Evolutionary conservation across 2,113 vertebrate species (phyloP), one percentile per base, ranked within the genome.

Genomic region (Ciconia stormi): DNA sequence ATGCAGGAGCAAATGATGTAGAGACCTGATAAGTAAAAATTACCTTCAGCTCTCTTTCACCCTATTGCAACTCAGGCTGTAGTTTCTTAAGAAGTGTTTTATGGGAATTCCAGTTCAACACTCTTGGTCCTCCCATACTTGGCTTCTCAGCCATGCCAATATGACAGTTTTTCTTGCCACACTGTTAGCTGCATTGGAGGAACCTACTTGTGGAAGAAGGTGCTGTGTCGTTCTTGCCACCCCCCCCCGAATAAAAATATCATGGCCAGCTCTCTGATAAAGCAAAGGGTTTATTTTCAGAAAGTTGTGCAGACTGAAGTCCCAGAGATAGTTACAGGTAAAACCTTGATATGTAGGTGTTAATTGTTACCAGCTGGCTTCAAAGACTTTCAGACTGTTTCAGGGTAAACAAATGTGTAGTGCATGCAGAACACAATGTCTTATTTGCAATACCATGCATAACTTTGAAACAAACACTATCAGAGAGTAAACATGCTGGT

Each of bases 351-450:
- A 77, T 70, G 90, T 90, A 93, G 94, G 96, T 95, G 96, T 96
- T 94, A 96, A 93, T 96, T 90, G 94, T 89, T 93, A 92, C 82
- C 76, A 91, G 82, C 82, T 82, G 90, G 82, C 96, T 97, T 96
- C 97, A 97, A 96, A 97, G 92, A 29, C 79, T 90, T 79, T 69
- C 85, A 73, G 74, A 42, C 55, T 73, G 82, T 89, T 94, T 94
- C 87, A 58, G 46, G 10, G 4, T 93, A 96, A 96, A 96, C 95
- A 96, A 94, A 83, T 1, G 6, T 30, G 46, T 53, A 72, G 61
- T 62, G 59, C 63, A 89, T 74, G 56, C 58, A 82, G 84, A 92
- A 70, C 59, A 74, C 36, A 91, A 38, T 63, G 44, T 40, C 90
- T 80, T 71, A 34, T 42, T 88, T 94, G 88, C 42, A 86, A 58